Percentiles rank a stretch among this genome's conserved stretches.
Evolutionary conservation across 2,113 vertebrate species (phyloP).

Genomic region (Mus musculus): GRCm39 chr19:28800001-28800500

Average conservation of each 20-base stretch:
- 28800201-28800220: neutral
- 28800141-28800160: neutral
- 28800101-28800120: conserved; percentile 4
- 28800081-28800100: conserved; percentile 12
- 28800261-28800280: conserved; percentile 22
- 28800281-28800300: neutral
- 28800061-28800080: conserved; percentile 20
- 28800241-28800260: neutral
- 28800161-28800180: neutral
- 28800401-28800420: neutral
- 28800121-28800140: neutral
- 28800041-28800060: neutral
- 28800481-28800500: neutral
- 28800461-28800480: neutral
- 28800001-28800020: neutral
- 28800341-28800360: neutral
- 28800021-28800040: conserved; percentile 40
- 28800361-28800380: neutral
- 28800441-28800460: neutral
- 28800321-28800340: conserved; percentile 4
- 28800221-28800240: neutral
- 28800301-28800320: neutral
- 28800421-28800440: neutral
- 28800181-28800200: neutral
- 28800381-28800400: neutral